These are phyloP conservation scores for Crenuchus spilurus DNA, from an alignment of 2,797 vertebrate genomes.

Conservation along the genomic window DNA sequence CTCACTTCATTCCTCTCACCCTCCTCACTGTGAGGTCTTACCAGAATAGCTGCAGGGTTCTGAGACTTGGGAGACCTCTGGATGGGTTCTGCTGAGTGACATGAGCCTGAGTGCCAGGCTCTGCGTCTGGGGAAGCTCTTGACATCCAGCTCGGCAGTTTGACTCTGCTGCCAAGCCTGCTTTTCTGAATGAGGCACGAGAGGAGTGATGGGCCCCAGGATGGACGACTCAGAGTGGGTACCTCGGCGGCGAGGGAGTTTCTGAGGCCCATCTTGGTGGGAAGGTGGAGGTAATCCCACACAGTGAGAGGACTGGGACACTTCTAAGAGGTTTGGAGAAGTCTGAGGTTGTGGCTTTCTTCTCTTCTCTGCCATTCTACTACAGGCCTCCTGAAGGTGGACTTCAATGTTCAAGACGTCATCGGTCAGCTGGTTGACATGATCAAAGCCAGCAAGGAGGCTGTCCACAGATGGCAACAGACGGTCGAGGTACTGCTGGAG, in stretches of 20 bases:
- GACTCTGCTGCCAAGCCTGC: constrained; percentile 18
- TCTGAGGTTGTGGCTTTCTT: constrained; percentile 22
- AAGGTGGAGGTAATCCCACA: constrained; percentile 35
- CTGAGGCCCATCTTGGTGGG: constrained; percentile 13
- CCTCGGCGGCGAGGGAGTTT: constrained; percentile 50
- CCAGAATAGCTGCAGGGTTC: constrained; percentile 25
- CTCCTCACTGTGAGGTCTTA: constrained; percentile 73
- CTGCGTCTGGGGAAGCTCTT: constrained; percentile 59
- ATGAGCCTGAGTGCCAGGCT: constrained; percentile 76
- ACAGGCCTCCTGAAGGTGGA: constrained; percentile 66
- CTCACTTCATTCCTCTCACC: constrained; percentile 48
- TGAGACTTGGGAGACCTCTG: constrained; percentile 60
- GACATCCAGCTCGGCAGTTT: constrained; percentile 15
- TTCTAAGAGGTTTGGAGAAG: constrained; percentile 45
- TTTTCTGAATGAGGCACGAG: constrained; percentile 15
- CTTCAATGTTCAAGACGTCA: constrained; percentile 73
- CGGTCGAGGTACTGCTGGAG: constrained; percentile 68
- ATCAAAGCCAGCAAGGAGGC: constrained; percentile 74
- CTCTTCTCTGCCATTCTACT: constrained; percentile 54
- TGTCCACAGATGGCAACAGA: constrained; percentile 66
- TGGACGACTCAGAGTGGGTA: constrained; percentile 67
- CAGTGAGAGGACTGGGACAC: constrained; percentile 49
- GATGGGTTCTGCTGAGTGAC: constrained; percentile 73
- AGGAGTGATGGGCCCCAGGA: constrained; percentile 41
- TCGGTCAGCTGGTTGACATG: constrained; percentile 72